phyloP scores from a whole-genome alignment of 2,797 vertebrate species.

The Micromesistius poutassou region DNA sequence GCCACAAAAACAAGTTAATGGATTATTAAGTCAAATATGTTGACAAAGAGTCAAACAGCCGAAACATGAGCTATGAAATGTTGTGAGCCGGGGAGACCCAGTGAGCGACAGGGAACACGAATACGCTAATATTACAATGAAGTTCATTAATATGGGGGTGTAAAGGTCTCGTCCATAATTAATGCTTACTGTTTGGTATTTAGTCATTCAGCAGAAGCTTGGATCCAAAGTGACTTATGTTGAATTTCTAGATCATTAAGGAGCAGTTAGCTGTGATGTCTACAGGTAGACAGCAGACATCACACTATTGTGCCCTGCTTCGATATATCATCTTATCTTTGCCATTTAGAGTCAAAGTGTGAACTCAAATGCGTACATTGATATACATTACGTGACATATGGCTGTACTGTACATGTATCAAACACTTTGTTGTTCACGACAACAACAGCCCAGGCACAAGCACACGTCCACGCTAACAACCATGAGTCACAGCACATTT shows the following conservation, averaged over 20 bases:
- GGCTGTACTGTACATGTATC: background rate
- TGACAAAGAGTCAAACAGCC: background rate
- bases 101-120: background rate
- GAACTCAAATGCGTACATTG: background rate
- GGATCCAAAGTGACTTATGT: background rate
- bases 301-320: background rate
- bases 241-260: background rate
- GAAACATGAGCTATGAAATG: background rate
- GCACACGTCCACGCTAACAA: background rate
- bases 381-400: background rate
- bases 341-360: background rate
- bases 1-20: background rate
- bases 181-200: background rate
- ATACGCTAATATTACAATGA: background rate
- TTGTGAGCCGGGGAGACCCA: background rate
- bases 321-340: background rate
- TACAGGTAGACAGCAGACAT: background rate
- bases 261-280: background rate
- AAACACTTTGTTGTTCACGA: background rate
- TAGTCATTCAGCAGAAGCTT: background rate
- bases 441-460: background rate
- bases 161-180: background rate
- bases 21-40: background rate
- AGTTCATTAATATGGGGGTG: background rate
- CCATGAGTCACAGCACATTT: background rate